phyloP scores from a whole-genome alignment of 2,797 vertebrate genomes.

The Bovichtus variegatus region DNA sequence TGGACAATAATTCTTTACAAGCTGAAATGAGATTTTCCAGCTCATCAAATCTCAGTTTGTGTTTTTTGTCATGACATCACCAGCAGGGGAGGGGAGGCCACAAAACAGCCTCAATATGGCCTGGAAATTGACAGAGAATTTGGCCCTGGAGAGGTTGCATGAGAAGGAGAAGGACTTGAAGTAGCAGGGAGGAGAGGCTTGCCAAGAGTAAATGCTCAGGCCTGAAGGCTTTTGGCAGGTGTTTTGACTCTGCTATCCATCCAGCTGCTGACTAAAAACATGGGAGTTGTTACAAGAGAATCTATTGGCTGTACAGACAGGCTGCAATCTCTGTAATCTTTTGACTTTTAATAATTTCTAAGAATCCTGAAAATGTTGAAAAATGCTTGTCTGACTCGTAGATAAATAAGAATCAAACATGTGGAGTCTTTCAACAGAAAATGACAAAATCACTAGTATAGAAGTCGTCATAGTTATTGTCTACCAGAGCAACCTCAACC shows the following conservation, averaged over 20 bases:
- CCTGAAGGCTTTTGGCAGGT: slow-evolving; percentile 79
- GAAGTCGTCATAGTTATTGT: no score
- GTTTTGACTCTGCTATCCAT: slow-evolving; percentile 77
- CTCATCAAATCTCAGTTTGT: slow-evolving; percentile 74
- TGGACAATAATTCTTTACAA: slow-evolving; percentile 66
- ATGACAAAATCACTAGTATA: no score
- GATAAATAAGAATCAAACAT: slow-evolving; percentile 20
- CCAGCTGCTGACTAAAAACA: slow-evolving; percentile 76
- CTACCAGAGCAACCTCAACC: slow-evolving; percentile 27
- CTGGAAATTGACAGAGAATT: slow-evolving; percentile 73
- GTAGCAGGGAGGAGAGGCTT: slow-evolving; percentile 67
- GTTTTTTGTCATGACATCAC: slow-evolving; percentile 76
- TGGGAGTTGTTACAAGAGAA: slow-evolving; percentile 65
- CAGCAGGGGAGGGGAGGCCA: slow-evolving; percentile 32
- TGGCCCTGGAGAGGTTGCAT: slow-evolving; percentile 67
- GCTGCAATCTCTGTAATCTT: slow-evolving; percentile 54
- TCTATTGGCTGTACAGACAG: slow-evolving; percentile 60
- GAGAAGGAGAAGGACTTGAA: slow-evolving; percentile 75
- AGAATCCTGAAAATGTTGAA: slow-evolving; percentile 16
- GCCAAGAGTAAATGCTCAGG: slow-evolving; percentile 73
- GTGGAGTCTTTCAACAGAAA: slow-evolving; percentile 17
- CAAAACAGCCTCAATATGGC: slow-evolving; percentile 69
- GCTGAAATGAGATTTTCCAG: slow-evolving; percentile 75
- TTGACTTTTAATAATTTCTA: slow-evolving; percentile 35
- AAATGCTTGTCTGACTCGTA: slow-evolving; percentile 1